A percentile compares a stretch with the other conserved stretches of the same genome.
Conservation (phyloP, 2,797 vertebrate genomes). For the Diglossa cyanea region DNA sequence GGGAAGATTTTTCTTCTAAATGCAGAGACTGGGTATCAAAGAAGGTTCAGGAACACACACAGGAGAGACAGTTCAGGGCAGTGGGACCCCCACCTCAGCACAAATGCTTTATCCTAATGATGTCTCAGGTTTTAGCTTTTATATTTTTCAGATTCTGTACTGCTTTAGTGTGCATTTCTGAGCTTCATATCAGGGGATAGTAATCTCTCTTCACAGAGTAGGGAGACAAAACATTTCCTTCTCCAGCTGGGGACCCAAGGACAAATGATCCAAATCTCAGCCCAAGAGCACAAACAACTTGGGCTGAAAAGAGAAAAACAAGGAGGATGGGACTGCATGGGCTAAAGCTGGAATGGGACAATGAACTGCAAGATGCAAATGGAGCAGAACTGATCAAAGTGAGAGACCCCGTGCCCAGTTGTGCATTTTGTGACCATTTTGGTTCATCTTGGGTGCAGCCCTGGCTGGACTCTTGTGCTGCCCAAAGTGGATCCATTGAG, state of each 20-base stretch:
- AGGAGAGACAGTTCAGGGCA: not conserved
- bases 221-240: not conserved
- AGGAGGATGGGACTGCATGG: too few species aligned
- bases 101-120: not conserved
- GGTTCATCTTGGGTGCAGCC: not conserved
- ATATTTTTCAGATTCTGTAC: not conserved
- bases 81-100: not conserved
- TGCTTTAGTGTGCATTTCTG: not conserved
- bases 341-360: too few species aligned
- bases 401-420: rapidly evolving
- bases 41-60: not conserved
- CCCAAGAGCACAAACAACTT: too few species aligned
- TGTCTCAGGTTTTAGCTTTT: not conserved
- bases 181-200: rapidly evolving
- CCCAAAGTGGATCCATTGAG: not conserved
- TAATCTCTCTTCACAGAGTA: not conserved
- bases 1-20: not conserved
- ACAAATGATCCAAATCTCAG: too few species aligned
- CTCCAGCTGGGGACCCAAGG: too few species aligned
- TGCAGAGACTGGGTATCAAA: not conserved
- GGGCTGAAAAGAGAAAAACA: too few species aligned
- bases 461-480: not conserved
- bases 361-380: rapidly evolving
- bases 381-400: too few species aligned
- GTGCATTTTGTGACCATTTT: not conserved